Evolutionary conservation across 1,140 invertebrate genomes (phyloP), one percentile per base, ranked within the genome.

Genomic region (Schlechtendalia chinensis): DNA sequence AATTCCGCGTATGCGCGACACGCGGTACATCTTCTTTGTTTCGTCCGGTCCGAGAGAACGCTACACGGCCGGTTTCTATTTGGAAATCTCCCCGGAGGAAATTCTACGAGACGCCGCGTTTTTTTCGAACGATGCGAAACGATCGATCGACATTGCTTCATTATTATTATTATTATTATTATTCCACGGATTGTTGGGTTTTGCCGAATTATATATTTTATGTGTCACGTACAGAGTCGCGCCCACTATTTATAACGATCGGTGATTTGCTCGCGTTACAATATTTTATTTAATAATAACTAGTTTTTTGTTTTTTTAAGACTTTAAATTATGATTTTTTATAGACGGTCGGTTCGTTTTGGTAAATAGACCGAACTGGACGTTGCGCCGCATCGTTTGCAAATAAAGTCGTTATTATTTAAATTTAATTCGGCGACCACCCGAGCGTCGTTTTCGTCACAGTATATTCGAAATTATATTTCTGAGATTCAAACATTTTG

Each of bases 41-140:
- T 29, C 1, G 17, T 53, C 17, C 17, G 39, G 24, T 6, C 17
- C 16, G 16, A 50, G 45, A 1, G 50, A 10, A 59, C 22, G 22
- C 22, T 58, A 75, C 39, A 69, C 65, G 19, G 39, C 65, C 65
- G 32, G 47, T 69, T n/a, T n/a, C n/a, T n/a, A n/a, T n/a, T n/a
- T 69, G n/a, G 65, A 69, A n/a, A 22, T 16, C n/a, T n/a, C n/a
- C 19, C 19, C 6, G 54, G 54, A 58, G 19, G 53, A 45, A 45
- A 45, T 45, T 5, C 39, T 45, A 10, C n/a, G n/a, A n/a, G n/a
- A n/a, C n/a, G n/a, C n/a, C n/a, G n/a, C n/a, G n/a, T n/a, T n/a
- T n/a, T n/a, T n/a, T n/a, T n/a, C n/a, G n/a, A n/a, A n/a, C n/a
- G n/a, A n/a, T n/a, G n/a, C n/a, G n/a, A n/a, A n/a, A n/a, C n/a